phyloP scores from a whole-genome alignment of 2,113 vertebrate genomes.

The Laticauda colubrina region DNA sequence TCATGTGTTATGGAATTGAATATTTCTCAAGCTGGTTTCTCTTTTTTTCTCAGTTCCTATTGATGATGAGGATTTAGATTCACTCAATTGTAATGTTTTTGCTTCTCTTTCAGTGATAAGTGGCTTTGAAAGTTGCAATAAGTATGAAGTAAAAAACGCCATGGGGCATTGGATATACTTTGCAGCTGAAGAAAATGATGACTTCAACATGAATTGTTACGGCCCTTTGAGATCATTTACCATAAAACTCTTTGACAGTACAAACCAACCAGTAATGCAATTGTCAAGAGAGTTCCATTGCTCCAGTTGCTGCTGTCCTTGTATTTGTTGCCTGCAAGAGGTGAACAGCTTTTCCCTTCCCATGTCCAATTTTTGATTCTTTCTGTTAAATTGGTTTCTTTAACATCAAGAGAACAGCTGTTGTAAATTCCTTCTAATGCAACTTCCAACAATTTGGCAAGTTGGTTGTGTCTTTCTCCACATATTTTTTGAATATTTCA shows the following conservation, averaged over 20 bases:
- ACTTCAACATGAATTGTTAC: conserved; percentile 53
- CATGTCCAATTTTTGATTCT: not conserved
- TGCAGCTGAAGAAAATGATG: conserved; percentile 57
- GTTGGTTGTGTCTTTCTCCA: not conserved
- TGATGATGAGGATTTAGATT: not conserved
- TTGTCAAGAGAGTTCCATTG: conserved; percentile 47
- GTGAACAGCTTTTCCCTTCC: conserved; percentile 24
- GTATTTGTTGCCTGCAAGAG: conserved; percentile 58
- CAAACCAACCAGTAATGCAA: conserved; percentile 52
- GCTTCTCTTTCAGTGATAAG: conserved; percentile 46
- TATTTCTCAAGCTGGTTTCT: not conserved
- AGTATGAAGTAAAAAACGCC: conserved; percentile 60
- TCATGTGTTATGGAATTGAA: not conserved
- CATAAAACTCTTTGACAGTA: conserved; percentile 51
- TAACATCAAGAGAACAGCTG: not conserved
- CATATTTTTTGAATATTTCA: not conserved
- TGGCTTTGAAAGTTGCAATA: conserved; percentile 54
- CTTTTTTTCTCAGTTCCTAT: not conserved
- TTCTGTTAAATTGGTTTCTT: not conserved
- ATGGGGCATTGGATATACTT: conserved; percentile 54
- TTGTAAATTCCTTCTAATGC: not conserved
- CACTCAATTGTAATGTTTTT: not conserved
- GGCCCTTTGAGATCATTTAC: conserved; percentile 50
- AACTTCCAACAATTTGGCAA: not conserved
- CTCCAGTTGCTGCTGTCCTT: conserved; percentile 59